These are phyloP conservation scores for Volucella inanis DNA, from an alignment of 2,888 invertebrate species.

Conservation along the genomic window DNA sequence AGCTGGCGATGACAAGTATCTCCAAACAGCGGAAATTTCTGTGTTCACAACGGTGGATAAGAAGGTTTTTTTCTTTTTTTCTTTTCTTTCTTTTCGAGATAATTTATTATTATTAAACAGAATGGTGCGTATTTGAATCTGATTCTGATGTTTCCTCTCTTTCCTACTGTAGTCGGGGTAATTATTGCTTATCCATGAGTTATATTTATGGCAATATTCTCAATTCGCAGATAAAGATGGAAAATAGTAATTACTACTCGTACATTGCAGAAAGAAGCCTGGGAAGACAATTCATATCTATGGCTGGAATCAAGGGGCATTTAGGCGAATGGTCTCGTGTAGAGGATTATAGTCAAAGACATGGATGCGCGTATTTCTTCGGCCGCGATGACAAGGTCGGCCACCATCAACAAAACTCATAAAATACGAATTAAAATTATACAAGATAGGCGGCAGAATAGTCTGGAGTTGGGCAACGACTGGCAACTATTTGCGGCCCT, in stretches of 20 bases:
- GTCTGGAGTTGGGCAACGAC: neutral
- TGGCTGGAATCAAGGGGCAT: slow-evolving; percentile 59
- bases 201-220: slow-evolving; percentile 64
- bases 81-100: slow-evolving; percentile 11
- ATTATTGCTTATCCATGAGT: slow-evolving; percentile 72
- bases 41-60: neutral
- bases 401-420: slow-evolving; percentile 70
- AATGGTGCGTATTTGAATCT: slow-evolving; percentile 53
- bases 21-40: neutral
- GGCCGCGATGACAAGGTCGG: slow-evolving; percentile 71
- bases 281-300: slow-evolving; percentile 68
- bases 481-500: slow-evolving; percentile 2
- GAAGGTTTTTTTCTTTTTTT: slow-evolving; percentile 15
- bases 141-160: slow-evolving; percentile 6
- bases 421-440: slow-evolving; percentile 73
- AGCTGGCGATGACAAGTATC: slow-evolving; percentile 45
- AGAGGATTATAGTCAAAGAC: slow-evolving; percentile 12
- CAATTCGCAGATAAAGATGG: slow-evolving; percentile 20
- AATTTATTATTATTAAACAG: slow-evolving; percentile 69
- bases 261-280: slow-evolving; percentile 35
- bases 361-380: slow-evolving; percentile 1
- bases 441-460: slow-evolving; percentile 49
- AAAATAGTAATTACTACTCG: slow-evolving; percentile 50
- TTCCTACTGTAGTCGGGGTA: slow-evolving; percentile 31
- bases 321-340: slow-evolving; percentile 33